Evolutionary conservation across 2,113 vertebrate genomes (phyloP), one percentile per base, ranked within the genome.

Genomic region (Symphodus melops): DNA sequence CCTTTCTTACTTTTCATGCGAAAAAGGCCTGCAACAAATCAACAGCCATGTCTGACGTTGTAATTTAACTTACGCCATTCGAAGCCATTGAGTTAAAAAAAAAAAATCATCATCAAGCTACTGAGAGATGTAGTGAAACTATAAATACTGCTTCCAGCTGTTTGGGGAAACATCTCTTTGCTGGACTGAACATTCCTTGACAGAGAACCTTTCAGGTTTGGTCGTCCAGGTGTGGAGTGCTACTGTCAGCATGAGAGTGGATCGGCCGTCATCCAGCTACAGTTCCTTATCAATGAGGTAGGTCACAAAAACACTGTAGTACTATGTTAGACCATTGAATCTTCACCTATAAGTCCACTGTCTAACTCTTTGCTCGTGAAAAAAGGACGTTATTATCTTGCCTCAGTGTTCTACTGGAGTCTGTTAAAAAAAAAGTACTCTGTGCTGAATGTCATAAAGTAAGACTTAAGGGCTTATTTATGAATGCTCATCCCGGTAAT

Each of bases 241-340:
- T 97, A 97, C 86, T 99, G 98, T 92, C 98, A 99, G 51, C 98
- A 99, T 60, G 98, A 99, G 89, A 97, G 93, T 23, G 97, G 95
- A 85, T 94, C 97, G 23, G 97, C 98, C 33, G 96, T 99, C 82
- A 99, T 99, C 87, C 98, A 99, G 77, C 96, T 99, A 72, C 98
- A 99, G 95, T 99, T 99, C 93, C 92, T 93, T 82, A 92, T 93
- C 86, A 93, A 93, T 37, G 92, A 93, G 92, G 92, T 93, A 76
- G 14, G 89, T 67, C 21, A 44, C 41, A 28, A 42, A 68, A 58
- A 37, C 20, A 21, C 17, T 12, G 9, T n/a, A 37, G 9, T n/a
- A 37, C 46, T 36, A 14, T 33, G 17, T 68, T 48, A 14, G 17
- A 25, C 39, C 33, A 23, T 10, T 48, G 11, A 58, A 14, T 25